A percentile compares a stretch with the other conserved stretches of the same genome.
phyloP scores from a whole-genome alignment of 2,797 vertebrate genomes.

The Clarias laeviceps region DNA sequence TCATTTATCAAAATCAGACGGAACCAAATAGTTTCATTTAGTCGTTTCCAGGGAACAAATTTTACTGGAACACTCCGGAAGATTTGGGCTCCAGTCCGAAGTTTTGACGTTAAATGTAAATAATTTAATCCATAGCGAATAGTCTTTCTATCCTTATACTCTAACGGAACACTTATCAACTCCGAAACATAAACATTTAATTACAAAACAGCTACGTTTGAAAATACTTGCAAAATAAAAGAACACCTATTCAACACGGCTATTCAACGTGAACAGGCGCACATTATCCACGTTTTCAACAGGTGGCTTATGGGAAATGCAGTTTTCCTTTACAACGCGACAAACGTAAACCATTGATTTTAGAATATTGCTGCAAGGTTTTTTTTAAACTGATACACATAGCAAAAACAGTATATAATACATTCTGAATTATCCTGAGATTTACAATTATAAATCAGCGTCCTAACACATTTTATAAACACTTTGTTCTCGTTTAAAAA shows the following conservation, averaged over 20 bases:
- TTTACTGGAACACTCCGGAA: background rate
- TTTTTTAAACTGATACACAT: background rate
- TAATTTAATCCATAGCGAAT: background rate
- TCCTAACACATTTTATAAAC: background rate
- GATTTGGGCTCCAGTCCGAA: background rate
- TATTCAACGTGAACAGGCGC: background rate
- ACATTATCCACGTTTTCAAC: no score
- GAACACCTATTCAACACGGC: no score
- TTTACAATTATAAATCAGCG: background rate
- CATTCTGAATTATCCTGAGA: background rate
- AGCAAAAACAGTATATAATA: background rate
- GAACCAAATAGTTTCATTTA: background rate
- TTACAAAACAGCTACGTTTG: background rate
- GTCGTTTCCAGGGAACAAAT: background rate
- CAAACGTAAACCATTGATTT: background rate
- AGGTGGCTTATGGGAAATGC: slow-evolving; percentile 18
- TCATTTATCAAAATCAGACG: background rate
- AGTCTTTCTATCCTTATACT: background rate
- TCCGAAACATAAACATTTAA: no score
- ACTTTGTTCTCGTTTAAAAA: background rate
- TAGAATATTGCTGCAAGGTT: background rate
- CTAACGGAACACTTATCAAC: background rate
- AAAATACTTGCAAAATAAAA: background rate
- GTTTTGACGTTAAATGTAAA: background rate
- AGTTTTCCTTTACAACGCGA: background rate